Evolutionary conservation across 2,113 vertebrate species (phyloP).

Genomic region (Pachyramphus minor): DNA sequence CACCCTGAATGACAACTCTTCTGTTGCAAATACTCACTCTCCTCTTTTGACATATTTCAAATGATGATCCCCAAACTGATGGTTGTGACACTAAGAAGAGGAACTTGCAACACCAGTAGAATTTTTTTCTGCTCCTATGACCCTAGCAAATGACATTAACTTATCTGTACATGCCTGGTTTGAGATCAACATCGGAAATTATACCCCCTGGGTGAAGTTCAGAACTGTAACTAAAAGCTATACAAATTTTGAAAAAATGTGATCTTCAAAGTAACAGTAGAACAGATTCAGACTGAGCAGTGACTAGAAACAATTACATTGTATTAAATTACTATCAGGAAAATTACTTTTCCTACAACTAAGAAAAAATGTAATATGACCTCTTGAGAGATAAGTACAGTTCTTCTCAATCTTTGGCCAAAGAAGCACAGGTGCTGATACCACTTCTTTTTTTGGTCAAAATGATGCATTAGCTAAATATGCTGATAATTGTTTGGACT

Average conservation of each 20-base stretch:
- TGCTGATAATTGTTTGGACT: background rate
- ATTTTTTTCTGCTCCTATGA: background rate
- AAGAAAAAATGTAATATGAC: background rate
- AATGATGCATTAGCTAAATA: background rate
- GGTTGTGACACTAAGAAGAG: background rate
- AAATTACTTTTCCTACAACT: background rate
- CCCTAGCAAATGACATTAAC: background rate
- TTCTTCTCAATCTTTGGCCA: background rate
- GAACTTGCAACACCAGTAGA: background rate
- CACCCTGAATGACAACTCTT: background rate
- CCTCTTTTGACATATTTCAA: conserved; percentile 16
- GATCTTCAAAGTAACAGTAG: background rate
- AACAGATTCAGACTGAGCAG: background rate
- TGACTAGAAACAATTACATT: background rate
- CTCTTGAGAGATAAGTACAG: background rate
- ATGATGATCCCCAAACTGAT: background rate
- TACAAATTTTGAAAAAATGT: background rate
- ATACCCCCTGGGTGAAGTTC: background rate
- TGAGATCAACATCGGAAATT: background rate
- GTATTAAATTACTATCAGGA: background rate
- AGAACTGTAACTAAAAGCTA: background rate
- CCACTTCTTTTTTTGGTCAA: background rate
- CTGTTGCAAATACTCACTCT: background rate
- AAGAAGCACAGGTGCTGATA: background rate
- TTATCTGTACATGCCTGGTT: background rate